These are phyloP conservation scores for Catharus fuscescens DNA, from an alignment of 2,113 vertebrate genomes.

Conservation along the genomic window DNA sequence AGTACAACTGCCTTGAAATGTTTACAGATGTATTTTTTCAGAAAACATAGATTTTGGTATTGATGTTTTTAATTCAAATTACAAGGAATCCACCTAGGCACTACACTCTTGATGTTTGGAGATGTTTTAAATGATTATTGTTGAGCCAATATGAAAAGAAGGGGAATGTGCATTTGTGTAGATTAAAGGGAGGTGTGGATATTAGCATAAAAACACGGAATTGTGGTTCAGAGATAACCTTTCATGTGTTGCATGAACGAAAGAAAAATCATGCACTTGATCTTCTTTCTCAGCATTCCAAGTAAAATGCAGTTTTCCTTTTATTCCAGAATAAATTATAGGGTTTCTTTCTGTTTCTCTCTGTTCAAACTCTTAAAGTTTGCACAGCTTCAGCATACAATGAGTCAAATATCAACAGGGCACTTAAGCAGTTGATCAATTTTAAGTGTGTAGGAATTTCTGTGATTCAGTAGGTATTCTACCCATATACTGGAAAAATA, in stretches of 20 bases:
- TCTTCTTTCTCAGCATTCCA: neutral
- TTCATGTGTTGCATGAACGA: neutral
- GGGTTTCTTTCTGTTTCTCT: neutral
- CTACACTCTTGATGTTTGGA: neutral
- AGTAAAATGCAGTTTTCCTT: neutral
- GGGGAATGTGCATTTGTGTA: neutral
- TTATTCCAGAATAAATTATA: neutral
- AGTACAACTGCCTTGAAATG: neutral
- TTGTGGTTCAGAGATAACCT: neutral
- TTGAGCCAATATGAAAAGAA: neutral
- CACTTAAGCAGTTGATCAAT: neutral
- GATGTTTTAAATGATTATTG: neutral
- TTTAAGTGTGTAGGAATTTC: neutral
- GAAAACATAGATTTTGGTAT: neutral
- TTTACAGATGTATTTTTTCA: neutral
- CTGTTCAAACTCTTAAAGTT: neutral
- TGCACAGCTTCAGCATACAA: neutral
- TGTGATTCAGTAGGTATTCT: neutral
- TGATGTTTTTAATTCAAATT: neutral
- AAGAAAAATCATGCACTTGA: neutral
- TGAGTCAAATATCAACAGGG: neutral
- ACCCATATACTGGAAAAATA: neutral
- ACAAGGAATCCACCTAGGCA: neutral
- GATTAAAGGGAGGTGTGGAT: neutral
- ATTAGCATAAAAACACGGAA: neutral